These are phyloP conservation scores for Chrysina gloriosa DNA, from an alignment of 2,888 invertebrate genomes.

Conservation along the genomic window DNA sequence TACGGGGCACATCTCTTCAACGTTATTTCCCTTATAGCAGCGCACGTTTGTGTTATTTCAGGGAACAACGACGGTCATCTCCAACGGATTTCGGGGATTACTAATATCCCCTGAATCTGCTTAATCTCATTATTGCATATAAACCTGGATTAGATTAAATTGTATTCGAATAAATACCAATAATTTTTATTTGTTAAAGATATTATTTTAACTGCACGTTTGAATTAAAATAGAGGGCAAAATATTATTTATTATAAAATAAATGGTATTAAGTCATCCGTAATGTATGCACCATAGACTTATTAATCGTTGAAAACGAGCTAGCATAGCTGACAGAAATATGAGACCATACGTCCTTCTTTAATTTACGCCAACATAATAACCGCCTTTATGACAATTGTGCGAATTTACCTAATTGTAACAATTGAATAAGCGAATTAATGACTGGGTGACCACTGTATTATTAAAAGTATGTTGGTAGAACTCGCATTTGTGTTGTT, in stretches of 20 bases:
- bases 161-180: too few relatives aligned
- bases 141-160: too few relatives aligned
- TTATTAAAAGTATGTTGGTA: constrained; percentile 32
- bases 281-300: too few relatives aligned
- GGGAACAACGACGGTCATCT: neutral
- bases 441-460: constrained; percentile 4
- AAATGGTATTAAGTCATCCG: neutral
- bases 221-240: too few relatives aligned
- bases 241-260: too few relatives aligned
- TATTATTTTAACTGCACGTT: too few relatives aligned
- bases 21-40: neutral
- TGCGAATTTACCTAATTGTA: constrained; percentile 34
- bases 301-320: neutral
- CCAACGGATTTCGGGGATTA: neutral
- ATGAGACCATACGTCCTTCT: constrained; percentile 30
- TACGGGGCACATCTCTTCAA: neutral
- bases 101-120: too few relatives aligned
- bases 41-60: neutral
- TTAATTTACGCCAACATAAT: constrained; percentile 33
- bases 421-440: constrained; percentile 36
- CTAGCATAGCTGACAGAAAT: constrained; percentile 29
- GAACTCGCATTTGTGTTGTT: constrained; percentile 14
- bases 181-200: too few relatives aligned
- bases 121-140: too few relatives aligned
- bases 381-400: constrained; percentile 29